Percentiles rank a stretch among this genome's conserved stretches.
These are phyloP conservation scores for Ispidina picta DNA, from an alignment of 2,797 vertebrate genomes.

Conservation along the genomic window DNA sequence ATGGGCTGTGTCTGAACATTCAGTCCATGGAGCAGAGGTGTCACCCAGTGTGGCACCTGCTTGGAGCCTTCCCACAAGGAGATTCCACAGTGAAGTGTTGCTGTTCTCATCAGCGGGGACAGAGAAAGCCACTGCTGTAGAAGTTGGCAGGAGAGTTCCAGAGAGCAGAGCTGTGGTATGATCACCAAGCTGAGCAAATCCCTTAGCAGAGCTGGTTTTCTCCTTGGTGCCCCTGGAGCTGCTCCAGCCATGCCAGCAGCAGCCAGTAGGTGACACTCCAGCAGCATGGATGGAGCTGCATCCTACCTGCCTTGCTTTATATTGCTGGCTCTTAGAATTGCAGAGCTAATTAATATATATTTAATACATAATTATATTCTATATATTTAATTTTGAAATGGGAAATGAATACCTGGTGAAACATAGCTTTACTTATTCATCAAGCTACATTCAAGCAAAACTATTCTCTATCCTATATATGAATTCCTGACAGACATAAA, in stretches of 20 bases:
- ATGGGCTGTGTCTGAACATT: not conserved
- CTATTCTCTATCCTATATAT: not conserved
- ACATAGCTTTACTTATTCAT: accelerated
- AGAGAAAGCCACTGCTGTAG: not conserved
- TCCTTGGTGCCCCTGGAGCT: not conserved
- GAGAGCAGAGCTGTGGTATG: too few species aligned
- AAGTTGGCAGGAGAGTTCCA: not conserved
- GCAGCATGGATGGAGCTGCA: not conserved
- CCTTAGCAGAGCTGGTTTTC: too few species aligned
- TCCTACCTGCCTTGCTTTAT: accelerated
- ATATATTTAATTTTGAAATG: too few species aligned
- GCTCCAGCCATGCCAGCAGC: not conserved
- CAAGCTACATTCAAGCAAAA: not conserved
- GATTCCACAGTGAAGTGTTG: accelerated
- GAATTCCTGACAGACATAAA: not conserved
- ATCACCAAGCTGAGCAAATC: too few species aligned
- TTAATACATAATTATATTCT: too few species aligned
- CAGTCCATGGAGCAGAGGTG: accelerated
- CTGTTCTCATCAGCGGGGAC: not conserved
- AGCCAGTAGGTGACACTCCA: not conserved
- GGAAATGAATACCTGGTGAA: not conserved
- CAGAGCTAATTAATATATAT: too few species aligned
- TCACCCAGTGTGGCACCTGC: accelerated
- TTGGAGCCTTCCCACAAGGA: accelerated
- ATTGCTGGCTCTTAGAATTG: accelerated